These are phyloP conservation scores for Drosophila novamexicana DNA, from an alignment of 1,140 invertebrate genomes.

Conservation along the genomic window DNA sequence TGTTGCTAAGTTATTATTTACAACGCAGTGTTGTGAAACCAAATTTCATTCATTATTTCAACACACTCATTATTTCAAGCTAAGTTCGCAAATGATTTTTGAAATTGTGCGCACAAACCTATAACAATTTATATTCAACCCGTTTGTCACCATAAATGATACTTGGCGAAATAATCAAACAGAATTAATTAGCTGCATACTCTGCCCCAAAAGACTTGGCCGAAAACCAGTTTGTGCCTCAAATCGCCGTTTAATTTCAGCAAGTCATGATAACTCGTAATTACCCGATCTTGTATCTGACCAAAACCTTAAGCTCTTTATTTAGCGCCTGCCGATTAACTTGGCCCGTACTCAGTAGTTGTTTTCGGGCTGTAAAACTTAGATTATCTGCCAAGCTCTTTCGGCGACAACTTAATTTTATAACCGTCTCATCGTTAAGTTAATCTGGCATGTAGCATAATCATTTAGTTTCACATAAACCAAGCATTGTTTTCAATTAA, in stretches of 20 bases:
- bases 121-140: neutral
- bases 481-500: too few species aligned
- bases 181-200: neutral
- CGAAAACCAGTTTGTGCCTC: neutral
- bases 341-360: neutral
- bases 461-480: neutral
- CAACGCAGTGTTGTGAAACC: too few species aligned
- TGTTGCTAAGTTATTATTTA: too few species aligned
- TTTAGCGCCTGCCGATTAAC: neutral
- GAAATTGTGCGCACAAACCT: neutral
- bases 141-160: neutral
- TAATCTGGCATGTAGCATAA: neutral
- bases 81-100: neutral
- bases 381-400: too few species aligned
- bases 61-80: too few species aligned
- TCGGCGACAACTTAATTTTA: neutral
- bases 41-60: too few species aligned
- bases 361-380: neutral
- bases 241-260: neutral
- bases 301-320: neutral
- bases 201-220: neutral
- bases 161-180: neutral
- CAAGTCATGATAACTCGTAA: conserved; percentile 5
- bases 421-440: conserved; percentile 16
- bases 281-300: neutral